A percentile compares a stretch with the other conserved stretches of the same genome.
Evolutionary conservation across 2,113 vertebrate species (phyloP).

Genomic region (Ceuthmochares aereus): DNA sequence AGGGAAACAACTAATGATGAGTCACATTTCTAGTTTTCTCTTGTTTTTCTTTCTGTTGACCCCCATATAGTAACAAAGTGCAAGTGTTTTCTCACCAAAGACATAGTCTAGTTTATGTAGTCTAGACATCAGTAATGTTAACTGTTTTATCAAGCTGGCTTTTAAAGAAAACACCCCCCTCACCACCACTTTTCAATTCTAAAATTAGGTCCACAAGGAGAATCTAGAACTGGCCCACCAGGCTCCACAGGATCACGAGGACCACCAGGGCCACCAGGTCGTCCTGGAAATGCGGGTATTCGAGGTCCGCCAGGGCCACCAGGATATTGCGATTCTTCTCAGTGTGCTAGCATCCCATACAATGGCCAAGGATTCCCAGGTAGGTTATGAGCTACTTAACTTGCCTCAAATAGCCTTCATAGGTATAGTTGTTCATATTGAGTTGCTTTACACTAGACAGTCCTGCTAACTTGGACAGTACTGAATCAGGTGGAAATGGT

Average conservation of each 20-base stretch:
- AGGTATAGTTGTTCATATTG: background rate
- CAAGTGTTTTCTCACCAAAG: constrained; percentile 44
- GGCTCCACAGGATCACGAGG: constrained; percentile 89
- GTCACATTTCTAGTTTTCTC: constrained; percentile 74
- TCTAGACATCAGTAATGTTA: constrained; percentile 27
- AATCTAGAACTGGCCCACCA: constrained; percentile 88
- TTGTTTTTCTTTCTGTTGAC: constrained; percentile 81
- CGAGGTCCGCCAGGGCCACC: constrained; percentile 90
- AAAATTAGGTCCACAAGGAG: constrained; percentile 87
- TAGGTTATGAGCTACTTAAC: constrained; percentile 70
- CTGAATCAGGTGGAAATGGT: background rate
- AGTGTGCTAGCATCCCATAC: constrained; percentile 96
- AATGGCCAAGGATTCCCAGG: constrained; percentile 97
- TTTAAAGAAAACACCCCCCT: background rate
- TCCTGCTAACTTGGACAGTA: background rate
- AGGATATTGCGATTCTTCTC: constrained; percentile 97
- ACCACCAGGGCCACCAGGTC: constrained; percentile 89
- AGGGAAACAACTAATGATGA: constrained; percentile 76
- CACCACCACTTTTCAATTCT: constrained; percentile 27
- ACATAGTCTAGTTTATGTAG: background rate
- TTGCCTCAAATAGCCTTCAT: background rate
- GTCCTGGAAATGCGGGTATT: constrained; percentile 87
- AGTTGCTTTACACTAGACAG: constrained; percentile 17
- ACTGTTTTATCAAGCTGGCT: background rate
- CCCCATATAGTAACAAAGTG: constrained; percentile 75